phyloP scores from a whole-genome alignment of 2,113 vertebrate species.

The Lampris megalopsis region DNA sequence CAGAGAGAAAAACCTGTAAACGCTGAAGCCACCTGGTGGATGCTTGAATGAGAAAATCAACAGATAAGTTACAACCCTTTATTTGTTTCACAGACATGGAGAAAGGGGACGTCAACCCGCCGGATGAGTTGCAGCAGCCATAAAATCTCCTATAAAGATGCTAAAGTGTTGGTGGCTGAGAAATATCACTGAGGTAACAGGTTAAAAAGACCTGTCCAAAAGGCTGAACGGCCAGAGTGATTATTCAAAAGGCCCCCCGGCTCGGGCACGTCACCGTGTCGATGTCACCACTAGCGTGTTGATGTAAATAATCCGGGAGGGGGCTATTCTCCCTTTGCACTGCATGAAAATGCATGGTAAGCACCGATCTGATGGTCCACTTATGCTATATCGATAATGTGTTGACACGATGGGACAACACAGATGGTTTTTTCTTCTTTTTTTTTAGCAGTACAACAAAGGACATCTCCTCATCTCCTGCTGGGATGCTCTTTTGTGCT shows the following conservation, averaged over 20 bases:
- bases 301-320: slow-evolving; percentile 32
- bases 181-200: slow-evolving; percentile 23
- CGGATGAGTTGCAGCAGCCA: slow-evolving; percentile 24
- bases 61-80: slow-evolving; percentile 22
- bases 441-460: too few relatives aligned
- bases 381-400: slow-evolving; percentile 37
- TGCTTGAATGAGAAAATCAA: slow-evolving; percentile 37
- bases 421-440: too few relatives aligned
- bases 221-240: slow-evolving; percentile 11
- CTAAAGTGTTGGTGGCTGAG: neutral
- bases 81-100: slow-evolving; percentile 38
- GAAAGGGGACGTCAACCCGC: slow-evolving; percentile 6
- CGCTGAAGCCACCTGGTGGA: slow-evolving; percentile 2
- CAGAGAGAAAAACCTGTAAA: neutral
- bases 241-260: slow-evolving; percentile 10
- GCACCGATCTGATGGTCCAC: slow-evolving; percentile 53
- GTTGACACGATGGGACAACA: neutral
- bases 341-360: slow-evolving; percentile 26
- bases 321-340: slow-evolving; percentile 28
- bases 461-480: too few relatives aligned
- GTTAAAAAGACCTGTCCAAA: slow-evolving; percentile 29
- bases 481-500: slow-evolving; percentile 16
- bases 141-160: slow-evolving; percentile 33
- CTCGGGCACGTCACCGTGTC: neutral
- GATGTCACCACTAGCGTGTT: too few relatives aligned